Base-by-base conservation (phyloP, 2,113 vertebrate species). In the Nanorana parkeri region DNA sequence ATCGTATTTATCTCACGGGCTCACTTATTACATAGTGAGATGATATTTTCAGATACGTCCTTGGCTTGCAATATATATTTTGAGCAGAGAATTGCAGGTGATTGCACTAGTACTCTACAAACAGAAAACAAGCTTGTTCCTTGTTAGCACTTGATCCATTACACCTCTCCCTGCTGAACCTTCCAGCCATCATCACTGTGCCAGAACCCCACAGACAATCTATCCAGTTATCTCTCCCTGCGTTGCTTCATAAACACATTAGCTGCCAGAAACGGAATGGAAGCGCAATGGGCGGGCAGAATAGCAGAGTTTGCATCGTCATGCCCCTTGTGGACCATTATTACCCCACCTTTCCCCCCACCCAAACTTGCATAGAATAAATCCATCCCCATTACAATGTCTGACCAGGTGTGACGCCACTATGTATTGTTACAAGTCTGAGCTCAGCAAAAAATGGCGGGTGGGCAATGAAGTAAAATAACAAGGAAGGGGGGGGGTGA, bases 261-360 rank as follows among this genome's bases (percentile, higher is more conserved):
- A 74, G 21, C 65, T 68, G 64, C 80, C 80, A 83, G 63, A 68
- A 82, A 76, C 58, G 36, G 28, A 21, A 26, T 36, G 72, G 36
- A 66, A 41, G 63, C 71, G 63, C 51, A 83, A 83, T 76, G 80
- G 80, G 61, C 65, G 71, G 64, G 51, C 23, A 58, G 20, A 21
- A 28, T 66, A 67, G 7, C 52, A 20, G 68, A 74, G 71, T 76
- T 74, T 83, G 80, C 80, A 68, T 26, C 28, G 72, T 83, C 80
- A 83, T 83, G 76, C 47, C 55, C 60, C 17, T 26, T 29, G 4
- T 24, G 55, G 67, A 19, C 56, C 54, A 24, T 28, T 61, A 28
- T 26, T 47, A 54, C 77, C 29, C 77, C 68, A 69, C n/a, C 72
- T 75, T 75, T 28, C n/a, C 72, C n/a, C 60, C 61, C 29, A 68